Evolutionary conservation across 2,888 invertebrate species (phyloP).

Genomic region (Chaetoderma sp.): DNA sequence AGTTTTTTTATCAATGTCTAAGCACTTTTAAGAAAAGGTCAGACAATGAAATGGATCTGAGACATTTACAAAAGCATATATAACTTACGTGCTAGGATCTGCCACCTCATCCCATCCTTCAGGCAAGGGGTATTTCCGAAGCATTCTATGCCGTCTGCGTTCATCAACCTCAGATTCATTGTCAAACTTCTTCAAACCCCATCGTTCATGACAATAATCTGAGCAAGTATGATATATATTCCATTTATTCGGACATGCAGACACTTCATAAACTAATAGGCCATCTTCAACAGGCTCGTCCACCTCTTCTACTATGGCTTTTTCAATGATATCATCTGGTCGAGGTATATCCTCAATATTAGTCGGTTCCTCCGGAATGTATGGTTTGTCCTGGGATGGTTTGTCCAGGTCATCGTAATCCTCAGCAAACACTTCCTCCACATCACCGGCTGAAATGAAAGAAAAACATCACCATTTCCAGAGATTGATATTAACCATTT

Average conservation of each 20-base stretch:
- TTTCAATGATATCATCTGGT: too few species aligned
- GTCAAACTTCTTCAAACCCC: slow-evolving; percentile 61
- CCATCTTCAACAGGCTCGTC: slow-evolving; percentile 14
- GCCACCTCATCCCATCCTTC: slow-evolving; percentile 94
- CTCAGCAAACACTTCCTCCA: slow-evolving; percentile 94
- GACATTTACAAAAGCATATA: not conserved
- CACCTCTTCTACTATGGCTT: too few species aligned
- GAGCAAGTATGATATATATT: slow-evolving; percentile 95
- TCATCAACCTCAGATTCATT: slow-evolving; percentile 83
- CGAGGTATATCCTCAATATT: too few species aligned
- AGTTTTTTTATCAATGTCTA: too few species aligned
- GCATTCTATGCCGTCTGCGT: slow-evolving; percentile 80
- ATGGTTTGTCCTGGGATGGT: slow-evolving; percentile 27
- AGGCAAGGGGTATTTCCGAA: slow-evolving; percentile 90
- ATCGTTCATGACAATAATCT: slow-evolving; percentile 81
- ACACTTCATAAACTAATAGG: slow-evolving; percentile 46
- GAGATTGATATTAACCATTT: too few species aligned
- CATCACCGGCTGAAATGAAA: slow-evolving; percentile 44
- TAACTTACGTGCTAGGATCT: slow-evolving; percentile 80
- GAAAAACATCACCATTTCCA: too few species aligned
- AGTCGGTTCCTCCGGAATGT: slow-evolving; percentile 12
- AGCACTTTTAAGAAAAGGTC: too few species aligned
- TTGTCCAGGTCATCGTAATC: slow-evolving; percentile 81
- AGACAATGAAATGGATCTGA: too few species aligned
- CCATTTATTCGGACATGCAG: slow-evolving; percentile 93